Base-by-base conservation (phyloP, 1,140 invertebrate genomes). In the Bactericera cockerelli region DNA sequence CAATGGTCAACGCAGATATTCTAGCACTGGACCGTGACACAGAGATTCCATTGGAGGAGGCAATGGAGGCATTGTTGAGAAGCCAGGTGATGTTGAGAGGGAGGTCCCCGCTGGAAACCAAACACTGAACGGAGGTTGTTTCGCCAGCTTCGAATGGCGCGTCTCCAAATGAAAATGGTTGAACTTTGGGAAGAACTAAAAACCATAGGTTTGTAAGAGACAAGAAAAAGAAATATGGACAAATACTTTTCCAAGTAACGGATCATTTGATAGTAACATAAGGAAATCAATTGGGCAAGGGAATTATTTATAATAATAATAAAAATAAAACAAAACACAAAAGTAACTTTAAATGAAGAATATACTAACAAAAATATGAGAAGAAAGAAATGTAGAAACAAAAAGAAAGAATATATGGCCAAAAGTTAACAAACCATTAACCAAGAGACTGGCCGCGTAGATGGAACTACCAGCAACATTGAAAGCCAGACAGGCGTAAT, bases 121-220 rank as follows among this genome's bases (percentile, higher is more conserved):
- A 77, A 71, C 83, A 86, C 36, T 78, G 75, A 28, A 80, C 60
- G 14, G 70, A 67, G 8, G 67, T 66, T 2, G 68, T 63, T 54
- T 70, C 65, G n/a, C 71, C 71, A 25, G 66, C 63, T 56, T 66
- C 62, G 24, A 65, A 79, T 42, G 82, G 80, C 65, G 84, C 83
- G 58, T 86, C 83, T 64, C 36, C 69, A 62, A 58, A 68, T 56
- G 42, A 66, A 69, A 86, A 86, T 55, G 82, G 81, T 64, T 77
- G 74, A 66, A 86, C 83, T 72, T 83, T 79, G 60, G 83, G 83
- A 65, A 80, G 74, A 73, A 86, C 83, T 86, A 53, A 55, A 26
- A 59, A 22, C 28, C 28, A 31, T 31, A 31, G 28, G 28, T 6
- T 6, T 31, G 28, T 31, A 31, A 31, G 4, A 31, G 28, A 31